Evolutionary conservation across 2,888 invertebrate species (phyloP).

Genomic region (Megamerina dolium): DNA sequence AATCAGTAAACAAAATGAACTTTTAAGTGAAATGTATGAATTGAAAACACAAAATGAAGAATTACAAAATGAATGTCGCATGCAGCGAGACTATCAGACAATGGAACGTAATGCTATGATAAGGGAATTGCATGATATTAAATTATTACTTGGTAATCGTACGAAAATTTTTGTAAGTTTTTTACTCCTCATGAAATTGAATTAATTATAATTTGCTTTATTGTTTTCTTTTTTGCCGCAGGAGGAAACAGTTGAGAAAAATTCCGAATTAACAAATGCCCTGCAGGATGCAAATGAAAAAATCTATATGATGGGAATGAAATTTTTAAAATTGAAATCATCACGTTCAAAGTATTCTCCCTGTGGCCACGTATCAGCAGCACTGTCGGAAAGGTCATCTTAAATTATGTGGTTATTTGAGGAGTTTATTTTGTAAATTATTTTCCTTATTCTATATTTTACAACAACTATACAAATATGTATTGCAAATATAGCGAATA

Average conservation of each 20-base stretch:
- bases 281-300: constrained; percentile 30
- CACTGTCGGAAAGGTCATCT: constrained; percentile 12
- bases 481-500: too few species aligned
- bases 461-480: constrained; percentile 3
- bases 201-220: neutral
- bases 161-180: constrained; percentile 22
- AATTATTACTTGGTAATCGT: constrained; percentile 20
- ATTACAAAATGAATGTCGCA: constrained; percentile 30
- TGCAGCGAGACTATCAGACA: constrained; percentile 39
- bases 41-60: constrained; percentile 31
- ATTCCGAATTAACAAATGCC: constrained; percentile 21
- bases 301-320: constrained; percentile 32
- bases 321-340: constrained; percentile 29
- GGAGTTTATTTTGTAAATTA: neutral
- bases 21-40: constrained; percentile 35
- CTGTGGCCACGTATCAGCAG: constrained; percentile 1
- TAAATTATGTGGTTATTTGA: neutral
- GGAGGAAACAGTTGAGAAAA: constrained; percentile 25
- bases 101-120: constrained; percentile 36
- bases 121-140: constrained; percentile 31
- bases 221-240: constrained; percentile 11
- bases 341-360: constrained; percentile 15
- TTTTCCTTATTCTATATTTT: neutral
- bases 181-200: neutral
- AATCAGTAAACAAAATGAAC: constrained; percentile 37